These are phyloP conservation scores for Thaleichthys pacificus DNA, from an alignment of 2,797 vertebrate genomes.

Conservation along the genomic window DNA sequence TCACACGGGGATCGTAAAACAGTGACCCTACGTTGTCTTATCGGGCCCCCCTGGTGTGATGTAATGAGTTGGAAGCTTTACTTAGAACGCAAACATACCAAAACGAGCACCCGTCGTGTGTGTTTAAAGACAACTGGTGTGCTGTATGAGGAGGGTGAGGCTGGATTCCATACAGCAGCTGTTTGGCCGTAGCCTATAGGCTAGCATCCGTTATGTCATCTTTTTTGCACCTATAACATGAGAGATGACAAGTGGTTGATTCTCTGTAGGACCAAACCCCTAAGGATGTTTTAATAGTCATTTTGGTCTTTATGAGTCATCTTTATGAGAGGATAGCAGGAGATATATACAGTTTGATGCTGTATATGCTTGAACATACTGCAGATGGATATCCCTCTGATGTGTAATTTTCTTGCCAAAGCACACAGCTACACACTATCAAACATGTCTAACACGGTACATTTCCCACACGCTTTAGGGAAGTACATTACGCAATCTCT, in stretches of 20 bases:
- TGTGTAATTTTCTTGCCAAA: background rate
- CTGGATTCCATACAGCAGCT: too few species aligned
- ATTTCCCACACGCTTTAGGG: background rate
- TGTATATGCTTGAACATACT: too few species aligned
- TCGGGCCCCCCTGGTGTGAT: slow-evolving; percentile 55
- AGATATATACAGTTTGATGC: too few species aligned
- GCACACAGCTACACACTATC: background rate
- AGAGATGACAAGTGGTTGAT: too few species aligned
- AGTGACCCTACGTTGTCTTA: slow-evolving; percentile 59
- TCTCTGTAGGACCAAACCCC: too few species aligned
- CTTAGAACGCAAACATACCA: slow-evolving; percentile 59
- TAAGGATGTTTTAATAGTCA: too few species aligned
- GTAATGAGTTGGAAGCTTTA: slow-evolving; percentile 50
- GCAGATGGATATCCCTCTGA: background rate
- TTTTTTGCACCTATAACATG: too few species aligned
- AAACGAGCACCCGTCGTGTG: slow-evolving; percentile 29
- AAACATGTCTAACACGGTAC: background rate
- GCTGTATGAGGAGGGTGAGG: background rate
- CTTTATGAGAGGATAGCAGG: too few species aligned
- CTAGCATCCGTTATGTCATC: too few species aligned
- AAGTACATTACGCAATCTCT: slow-evolving; percentile 11
- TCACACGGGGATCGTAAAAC: slow-evolving; percentile 49
- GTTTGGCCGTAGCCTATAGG: too few species aligned
- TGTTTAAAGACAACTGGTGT: slow-evolving; percentile 20
- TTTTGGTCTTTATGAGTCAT: too few species aligned